phyloP scores from a whole-genome alignment of 2,113 vertebrate species.

The Dendrocopos noguchii region DNA sequence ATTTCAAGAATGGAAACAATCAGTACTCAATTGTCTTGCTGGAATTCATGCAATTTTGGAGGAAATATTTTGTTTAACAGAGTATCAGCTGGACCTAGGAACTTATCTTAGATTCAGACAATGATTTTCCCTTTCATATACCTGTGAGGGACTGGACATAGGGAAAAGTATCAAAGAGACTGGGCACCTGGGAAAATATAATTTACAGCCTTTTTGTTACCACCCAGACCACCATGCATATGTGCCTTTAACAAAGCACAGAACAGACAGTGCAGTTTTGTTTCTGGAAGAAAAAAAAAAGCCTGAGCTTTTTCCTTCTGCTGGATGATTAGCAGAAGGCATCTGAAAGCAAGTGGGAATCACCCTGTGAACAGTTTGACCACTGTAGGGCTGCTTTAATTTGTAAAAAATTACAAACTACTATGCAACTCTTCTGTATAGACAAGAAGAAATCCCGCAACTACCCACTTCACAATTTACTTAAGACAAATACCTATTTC shows the following conservation, averaged over 20 bases:
- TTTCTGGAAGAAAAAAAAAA: neutral
- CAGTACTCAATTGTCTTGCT: neutral
- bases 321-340: neutral
- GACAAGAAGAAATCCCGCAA: conserved; percentile 28
- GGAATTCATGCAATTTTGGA: neutral
- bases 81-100: neutral
- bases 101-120: neutral
- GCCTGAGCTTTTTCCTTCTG: neutral
- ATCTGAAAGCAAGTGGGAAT: neutral
- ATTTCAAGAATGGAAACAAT: neutral
- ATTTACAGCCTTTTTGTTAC: neutral
- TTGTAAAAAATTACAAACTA: conserved; percentile 12
- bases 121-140: neutral
- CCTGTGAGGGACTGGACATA: neutral
- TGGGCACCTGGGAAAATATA: neutral
- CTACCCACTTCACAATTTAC: neutral
- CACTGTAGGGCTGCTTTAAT: neutral
- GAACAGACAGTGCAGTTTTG: neutral
- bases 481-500: neutral
- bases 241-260: neutral
- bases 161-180: neutral
- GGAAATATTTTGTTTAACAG: neutral
- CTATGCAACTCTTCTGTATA: neutral
- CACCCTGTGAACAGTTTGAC: neutral
- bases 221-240: neutral